Evolutionary conservation across 2,797 vertebrate genomes (phyloP).

Genomic region (Diplodus puntazzo): DNA sequence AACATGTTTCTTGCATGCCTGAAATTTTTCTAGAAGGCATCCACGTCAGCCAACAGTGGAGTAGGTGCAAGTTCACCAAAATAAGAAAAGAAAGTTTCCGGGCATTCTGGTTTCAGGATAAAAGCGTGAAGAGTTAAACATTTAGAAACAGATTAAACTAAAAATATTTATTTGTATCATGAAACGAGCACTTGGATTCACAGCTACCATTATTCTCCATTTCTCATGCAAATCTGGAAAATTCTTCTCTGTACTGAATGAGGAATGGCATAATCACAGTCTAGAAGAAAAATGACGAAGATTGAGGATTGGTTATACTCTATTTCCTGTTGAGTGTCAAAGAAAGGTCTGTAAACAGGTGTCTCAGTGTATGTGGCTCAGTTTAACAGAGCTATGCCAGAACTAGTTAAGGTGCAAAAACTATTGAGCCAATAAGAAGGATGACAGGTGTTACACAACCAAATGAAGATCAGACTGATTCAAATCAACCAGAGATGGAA

Average conservation of each 20-base stretch:
- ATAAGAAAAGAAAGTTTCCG: not conserved
- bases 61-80: not conserved
- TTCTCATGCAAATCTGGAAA: not conserved
- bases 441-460: not conserved
- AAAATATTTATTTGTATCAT: not conserved
- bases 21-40: not conserved
- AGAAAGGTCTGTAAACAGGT: not conserved
- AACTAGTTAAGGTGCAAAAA: not conserved
- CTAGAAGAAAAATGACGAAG: too few relatives aligned
- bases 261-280: too few relatives aligned
- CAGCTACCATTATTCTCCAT: not conserved
- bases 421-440: too few relatives aligned
- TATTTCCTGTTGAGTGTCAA: not conserved
- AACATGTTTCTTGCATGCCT: too few relatives aligned
- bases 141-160: not conserved
- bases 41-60: slow-evolving; percentile 38
- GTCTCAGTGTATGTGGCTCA: not conserved
- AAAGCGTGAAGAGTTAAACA: not conserved
- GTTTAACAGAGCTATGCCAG: not conserved
- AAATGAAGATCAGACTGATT: not conserved
- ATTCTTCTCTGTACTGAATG: too few relatives aligned
- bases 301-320: too few relatives aligned
- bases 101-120: slow-evolving; percentile 13
- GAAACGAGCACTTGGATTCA: not conserved
- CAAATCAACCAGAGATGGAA: not conserved